A percentile compares a stretch with the other conserved stretches of the same genome.
Conservation (phyloP, 2,888 invertebrate species). For the Conus canariensis region DNA sequence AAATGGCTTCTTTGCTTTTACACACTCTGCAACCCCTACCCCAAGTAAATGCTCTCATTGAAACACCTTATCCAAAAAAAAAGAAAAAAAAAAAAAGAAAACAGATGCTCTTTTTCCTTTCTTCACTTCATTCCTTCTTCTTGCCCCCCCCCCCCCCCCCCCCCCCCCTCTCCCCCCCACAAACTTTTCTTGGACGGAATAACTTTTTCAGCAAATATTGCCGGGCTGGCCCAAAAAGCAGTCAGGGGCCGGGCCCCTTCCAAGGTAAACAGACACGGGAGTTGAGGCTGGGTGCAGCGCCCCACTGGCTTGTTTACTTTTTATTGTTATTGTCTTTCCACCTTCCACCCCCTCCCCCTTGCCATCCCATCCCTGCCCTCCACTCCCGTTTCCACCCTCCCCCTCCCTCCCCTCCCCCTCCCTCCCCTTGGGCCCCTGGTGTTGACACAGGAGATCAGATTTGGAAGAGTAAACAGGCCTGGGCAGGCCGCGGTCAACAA, state of each 20-base stretch:
- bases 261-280: neutral
- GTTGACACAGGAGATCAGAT: neutral
- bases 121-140: neutral
- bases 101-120: too few relatives aligned
- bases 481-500: neutral
- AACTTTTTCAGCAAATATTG: constrained; percentile 6
- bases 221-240: neutral
- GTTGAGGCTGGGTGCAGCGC: neutral
- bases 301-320: constrained; percentile 33
- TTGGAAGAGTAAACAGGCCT: neutral
- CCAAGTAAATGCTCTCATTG: too few relatives aligned
- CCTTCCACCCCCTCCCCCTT: neutral
- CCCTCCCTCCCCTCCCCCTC: neutral
- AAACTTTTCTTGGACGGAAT: neutral
- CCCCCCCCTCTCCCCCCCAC: neutral
- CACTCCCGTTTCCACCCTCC: neutral
- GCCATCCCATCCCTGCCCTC: neutral
- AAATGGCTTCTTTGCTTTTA: too few relatives aligned
- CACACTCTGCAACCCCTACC: neutral
- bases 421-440: neutral
- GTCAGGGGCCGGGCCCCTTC: neutral
- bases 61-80: too few relatives aligned
- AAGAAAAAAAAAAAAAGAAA: too few relatives aligned
- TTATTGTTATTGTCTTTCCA: constrained; percentile 36
- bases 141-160: neutral